These are phyloP conservation scores for Phalacrocorax pelagicus DNA, from an alignment of 2,113 vertebrate species.

Conservation along the genomic window DNA sequence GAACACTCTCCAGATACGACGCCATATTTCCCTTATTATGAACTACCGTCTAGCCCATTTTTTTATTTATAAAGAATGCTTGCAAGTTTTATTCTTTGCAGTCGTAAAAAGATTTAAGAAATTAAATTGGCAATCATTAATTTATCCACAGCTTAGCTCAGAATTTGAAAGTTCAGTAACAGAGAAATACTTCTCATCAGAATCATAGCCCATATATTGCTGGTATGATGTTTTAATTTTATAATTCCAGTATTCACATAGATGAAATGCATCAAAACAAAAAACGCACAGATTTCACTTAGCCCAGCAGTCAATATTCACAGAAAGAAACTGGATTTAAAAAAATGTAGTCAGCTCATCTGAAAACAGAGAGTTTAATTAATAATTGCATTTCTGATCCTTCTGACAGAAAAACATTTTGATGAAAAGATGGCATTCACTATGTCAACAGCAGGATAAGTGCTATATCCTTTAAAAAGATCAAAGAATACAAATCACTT, in stretches of 20 bases:
- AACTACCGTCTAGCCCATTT: conserved; percentile 9
- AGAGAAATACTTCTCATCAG: conserved; percentile 48
- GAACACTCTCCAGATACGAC: conserved; percentile 56
- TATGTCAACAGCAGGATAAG: conserved; percentile 36
- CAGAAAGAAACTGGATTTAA: conserved; percentile 25
- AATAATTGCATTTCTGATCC: conserved; percentile 48
- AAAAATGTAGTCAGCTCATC: conserved; percentile 41
- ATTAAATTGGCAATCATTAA: conserved; percentile 40
- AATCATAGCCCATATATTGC: conserved; percentile 69
- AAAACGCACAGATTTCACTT: conserved; percentile 39
- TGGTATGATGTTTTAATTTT: conserved; percentile 66
- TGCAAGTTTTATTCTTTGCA: conserved; percentile 42
- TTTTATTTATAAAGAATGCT: conserved; percentile 58
- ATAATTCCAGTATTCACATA: conserved; percentile 50
- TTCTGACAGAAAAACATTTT: conserved; percentile 1
- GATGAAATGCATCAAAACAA: conserved; percentile 60
- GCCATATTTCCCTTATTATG: conserved; percentile 29
- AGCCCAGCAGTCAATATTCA: conserved; percentile 44
- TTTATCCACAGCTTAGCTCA: conserved; percentile 44
- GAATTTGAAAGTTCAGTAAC: conserved; percentile 59
- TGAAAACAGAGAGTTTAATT: conserved; percentile 28
- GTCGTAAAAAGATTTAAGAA: conserved; percentile 64
- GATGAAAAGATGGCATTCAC: conserved; percentile 20
- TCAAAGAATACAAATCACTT: conserved; percentile 28
- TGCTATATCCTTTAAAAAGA: neutral